Evolutionary conservation across 2,113 vertebrate genomes (phyloP), one percentile per base, ranked within the genome.

Genomic region (Neotoma lepida): DNA sequence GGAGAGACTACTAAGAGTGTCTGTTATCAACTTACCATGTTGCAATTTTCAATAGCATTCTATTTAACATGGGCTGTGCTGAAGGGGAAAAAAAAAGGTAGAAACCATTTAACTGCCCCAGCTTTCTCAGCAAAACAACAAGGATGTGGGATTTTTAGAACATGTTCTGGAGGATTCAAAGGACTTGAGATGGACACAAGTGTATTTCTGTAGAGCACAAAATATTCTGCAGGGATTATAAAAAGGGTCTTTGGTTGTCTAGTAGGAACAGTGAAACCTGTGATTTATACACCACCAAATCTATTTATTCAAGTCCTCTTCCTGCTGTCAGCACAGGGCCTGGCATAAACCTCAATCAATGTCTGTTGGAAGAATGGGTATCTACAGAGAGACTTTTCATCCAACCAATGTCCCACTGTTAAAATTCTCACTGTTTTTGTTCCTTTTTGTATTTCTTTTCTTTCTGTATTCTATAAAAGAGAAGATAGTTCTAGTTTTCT

Each of bases 281-380:
- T 64, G 73, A 76, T 90, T n/a, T 13, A 39, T 15, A 90, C 0
- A 35, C 35, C 51, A 81, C 13, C 71, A 39, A 73, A 86, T 88
- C 46, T 71, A 41, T 81, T 76, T 80, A 68, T 58, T 63, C 22
- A 49, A 14, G 63, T 9, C 28, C 46, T 63, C 87, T 73, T 86
- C 49, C 20, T 61, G 39, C 2, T 73, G 15, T 15, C 26, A 68
- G 9, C 17, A 90, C 28, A 86, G 41, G 33, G 14, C 12, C 63
- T 54, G 58, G 39, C 8, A 78, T 14, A 41, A 33, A 66, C 39
- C 51, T 89, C n/a, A 64, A 28, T 78, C 54, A 61, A 58, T 78
- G 14, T 80, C 85, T 93, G 28, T 51, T 66, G 39, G 95, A 93
- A 76, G 24, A 86, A 26, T 14, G n/a, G 86, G 71, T 86, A 39